Conservation (phyloP, 2,797 vertebrate genomes). For the Botia almorhae region DNA sequence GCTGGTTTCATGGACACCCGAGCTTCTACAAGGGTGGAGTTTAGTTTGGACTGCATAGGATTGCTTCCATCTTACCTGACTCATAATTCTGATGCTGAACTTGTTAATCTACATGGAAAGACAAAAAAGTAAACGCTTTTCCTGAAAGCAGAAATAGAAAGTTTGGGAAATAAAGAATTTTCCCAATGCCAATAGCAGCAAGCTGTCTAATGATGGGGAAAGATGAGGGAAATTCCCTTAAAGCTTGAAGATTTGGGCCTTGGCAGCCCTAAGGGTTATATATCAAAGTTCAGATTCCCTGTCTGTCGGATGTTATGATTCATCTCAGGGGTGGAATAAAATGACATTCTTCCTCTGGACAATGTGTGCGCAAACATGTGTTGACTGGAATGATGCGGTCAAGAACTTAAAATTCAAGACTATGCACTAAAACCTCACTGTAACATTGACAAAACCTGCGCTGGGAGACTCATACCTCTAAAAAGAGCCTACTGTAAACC, state of each 20-base stretch:
- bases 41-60: slow-evolving; percentile 5
- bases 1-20: not conserved
- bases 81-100: not conserved
- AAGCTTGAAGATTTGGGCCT: slow-evolving; percentile 27
- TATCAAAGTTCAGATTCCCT: slow-evolving; percentile 81
- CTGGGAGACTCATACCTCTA: not conserved
- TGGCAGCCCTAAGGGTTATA: slow-evolving; percentile 64
- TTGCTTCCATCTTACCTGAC: slow-evolving; percentile 4
- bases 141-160: slow-evolving; percentile 25
- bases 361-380: slow-evolving; percentile 24
- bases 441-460: not conserved
- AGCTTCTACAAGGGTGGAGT: not conserved
- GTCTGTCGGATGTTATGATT: slow-evolving; percentile 80
- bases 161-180: slow-evolving; percentile 30
- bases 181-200: not conserved
- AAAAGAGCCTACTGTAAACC: too few species aligned
- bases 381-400: not conserved
- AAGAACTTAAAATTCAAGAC: not conserved
- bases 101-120: not conserved
- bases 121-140: not conserved
- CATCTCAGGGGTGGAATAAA: slow-evolving; percentile 62
- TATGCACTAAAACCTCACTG: not conserved
- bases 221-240: slow-evolving; percentile 37
- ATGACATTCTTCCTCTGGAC: slow-evolving; percentile 51
- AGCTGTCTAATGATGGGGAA: slow-evolving; percentile 28